Conservation (phyloP, 1,140 invertebrate species). For the Bicyclus anynana region DNA sequence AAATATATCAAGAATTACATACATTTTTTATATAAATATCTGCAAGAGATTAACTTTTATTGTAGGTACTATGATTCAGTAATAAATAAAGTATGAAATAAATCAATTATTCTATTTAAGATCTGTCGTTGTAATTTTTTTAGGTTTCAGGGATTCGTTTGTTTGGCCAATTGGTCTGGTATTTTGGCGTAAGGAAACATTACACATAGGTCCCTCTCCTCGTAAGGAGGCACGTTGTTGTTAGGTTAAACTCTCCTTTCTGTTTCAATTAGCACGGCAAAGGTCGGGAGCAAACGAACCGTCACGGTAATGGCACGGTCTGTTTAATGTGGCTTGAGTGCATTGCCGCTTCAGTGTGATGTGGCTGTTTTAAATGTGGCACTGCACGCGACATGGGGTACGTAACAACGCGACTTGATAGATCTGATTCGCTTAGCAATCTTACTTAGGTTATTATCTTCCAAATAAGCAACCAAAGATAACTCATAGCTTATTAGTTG, state of each 20-base stretch:
- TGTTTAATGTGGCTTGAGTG: constrained; percentile 23
- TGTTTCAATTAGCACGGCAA: constrained; percentile 31
- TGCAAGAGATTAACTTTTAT: too few relatives aligned
- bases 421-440: too few relatives aligned
- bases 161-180: not conserved
- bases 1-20: too few relatives aligned
- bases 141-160: too few relatives aligned
- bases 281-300: not conserved
- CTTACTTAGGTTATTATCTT: too few relatives aligned
- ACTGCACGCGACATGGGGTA: constrained; percentile 14
- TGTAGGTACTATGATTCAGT: too few relatives aligned
- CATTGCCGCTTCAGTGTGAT: constrained; percentile 23
- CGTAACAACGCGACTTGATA: constrained; percentile 2
- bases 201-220: not conserved
- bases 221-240: not conserved
- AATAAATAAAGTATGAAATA: too few relatives aligned
- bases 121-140: too few relatives aligned
- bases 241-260: constrained; percentile 14
- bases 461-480: too few relatives aligned
- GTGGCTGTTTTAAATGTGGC: constrained; percentile 16
- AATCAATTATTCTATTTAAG: too few relatives aligned
- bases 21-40: too few relatives aligned
- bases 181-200: not conserved
- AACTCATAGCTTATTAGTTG: too few relatives aligned
- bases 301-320: constrained; percentile 8